Evolutionary conservation across 2,797 vertebrate species (phyloP).

Genomic region (Coregonus ussuriensis): DNA sequence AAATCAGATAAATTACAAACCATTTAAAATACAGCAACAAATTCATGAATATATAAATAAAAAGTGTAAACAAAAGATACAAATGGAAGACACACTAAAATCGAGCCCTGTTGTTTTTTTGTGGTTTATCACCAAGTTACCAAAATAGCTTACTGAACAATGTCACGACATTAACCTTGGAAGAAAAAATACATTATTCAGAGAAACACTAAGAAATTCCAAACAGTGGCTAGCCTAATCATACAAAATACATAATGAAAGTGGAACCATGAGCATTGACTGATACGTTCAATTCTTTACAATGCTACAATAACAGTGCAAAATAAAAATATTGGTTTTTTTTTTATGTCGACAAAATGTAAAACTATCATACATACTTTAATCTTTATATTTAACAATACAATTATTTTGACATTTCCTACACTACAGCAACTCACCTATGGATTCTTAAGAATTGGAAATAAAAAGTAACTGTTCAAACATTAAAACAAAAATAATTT

Average conservation of each 20-base stretch:
- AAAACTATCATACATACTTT: not conserved
- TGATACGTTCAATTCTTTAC: not conserved
- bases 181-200: not conserved
- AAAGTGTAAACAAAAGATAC: slow-evolving; percentile 34
- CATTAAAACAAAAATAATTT: not conserved
- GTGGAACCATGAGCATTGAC: not conserved
- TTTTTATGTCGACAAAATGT: not conserved
- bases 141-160: not conserved
- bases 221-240: not conserved
- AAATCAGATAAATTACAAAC: too few relatives aligned
- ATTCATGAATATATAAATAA: not conserved
- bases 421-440: too few relatives aligned
- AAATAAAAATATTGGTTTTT: not conserved
- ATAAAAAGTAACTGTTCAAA: not conserved
- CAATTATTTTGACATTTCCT: not conserved
- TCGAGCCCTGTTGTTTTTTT: not conserved
- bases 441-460: not conserved
- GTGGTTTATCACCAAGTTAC: not conserved
- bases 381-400: not conserved
- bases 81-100: slow-evolving; percentile 18
- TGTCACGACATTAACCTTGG: not conserved
- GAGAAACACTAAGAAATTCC: not conserved
- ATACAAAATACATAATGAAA: not conserved
- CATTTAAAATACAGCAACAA: too few relatives aligned
- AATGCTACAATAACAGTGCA: not conserved